These are phyloP conservation scores for Eristalis intricaria DNA, from an alignment of 2,888 invertebrate species.

Conservation along the genomic window DNA sequence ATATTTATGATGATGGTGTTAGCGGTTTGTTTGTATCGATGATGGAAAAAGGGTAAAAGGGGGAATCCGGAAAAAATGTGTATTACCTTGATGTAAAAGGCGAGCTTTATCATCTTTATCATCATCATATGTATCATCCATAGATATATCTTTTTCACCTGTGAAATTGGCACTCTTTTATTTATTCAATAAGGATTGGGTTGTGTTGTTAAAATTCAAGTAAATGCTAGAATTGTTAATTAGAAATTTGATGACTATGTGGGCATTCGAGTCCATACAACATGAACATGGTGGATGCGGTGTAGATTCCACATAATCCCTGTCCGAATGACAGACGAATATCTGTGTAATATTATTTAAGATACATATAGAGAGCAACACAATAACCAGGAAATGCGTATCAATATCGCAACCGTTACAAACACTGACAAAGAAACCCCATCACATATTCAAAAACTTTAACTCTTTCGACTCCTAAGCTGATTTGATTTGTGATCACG, in stretches of 20 bases:
- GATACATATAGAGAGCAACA: background rate
- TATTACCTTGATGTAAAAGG: slow-evolving; percentile 83
- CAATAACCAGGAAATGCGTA: background rate
- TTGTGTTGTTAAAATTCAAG: slow-evolving; percentile 47
- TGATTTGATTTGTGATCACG: too few relatives aligned
- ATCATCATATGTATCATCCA: slow-evolving; percentile 81
- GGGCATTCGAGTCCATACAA: background rate
- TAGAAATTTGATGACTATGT: background rate
- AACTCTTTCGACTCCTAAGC: too few relatives aligned
- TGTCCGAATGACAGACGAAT: background rate
- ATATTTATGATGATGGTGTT: slow-evolving; percentile 48
- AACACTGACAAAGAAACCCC: background rate
- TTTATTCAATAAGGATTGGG: slow-evolving; percentile 39
- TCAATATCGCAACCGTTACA: background rate
- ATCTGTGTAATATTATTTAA: background rate
- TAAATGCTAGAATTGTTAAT: slow-evolving; percentile 51
- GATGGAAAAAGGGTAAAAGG: slow-evolving; percentile 49
- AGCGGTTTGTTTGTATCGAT: slow-evolving; percentile 62
- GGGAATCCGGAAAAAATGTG: slow-evolving; percentile 42
- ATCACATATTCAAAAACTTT: background rate
- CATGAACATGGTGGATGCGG: background rate
- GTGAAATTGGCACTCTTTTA: slow-evolving; percentile 74
- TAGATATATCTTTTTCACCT: slow-evolving; percentile 82
- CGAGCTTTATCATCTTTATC: slow-evolving; percentile 81
- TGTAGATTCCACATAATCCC: background rate